These are phyloP conservation scores for Peromyscus leucopus DNA, from an alignment of 2,113 vertebrate genomes.

Conservation along the genomic window DNA sequence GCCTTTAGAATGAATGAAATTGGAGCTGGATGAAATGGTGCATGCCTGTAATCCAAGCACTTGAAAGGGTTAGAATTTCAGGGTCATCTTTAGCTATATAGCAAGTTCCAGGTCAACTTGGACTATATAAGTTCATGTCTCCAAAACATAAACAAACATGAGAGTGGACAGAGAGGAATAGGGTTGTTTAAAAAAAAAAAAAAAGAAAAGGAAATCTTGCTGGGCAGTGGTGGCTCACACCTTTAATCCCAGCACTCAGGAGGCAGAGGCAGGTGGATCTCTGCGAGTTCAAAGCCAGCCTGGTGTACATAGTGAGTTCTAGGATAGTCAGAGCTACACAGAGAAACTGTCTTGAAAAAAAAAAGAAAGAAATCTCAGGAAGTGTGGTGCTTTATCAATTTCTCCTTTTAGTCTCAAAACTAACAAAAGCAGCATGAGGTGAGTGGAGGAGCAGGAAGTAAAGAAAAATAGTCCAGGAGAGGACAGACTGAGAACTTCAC, in stretches of 20 bases:
- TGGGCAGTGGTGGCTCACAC: neutral
- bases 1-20: neutral
- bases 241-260: neutral
- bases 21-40: neutral
- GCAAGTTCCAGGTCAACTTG: neutral
- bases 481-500: neutral
- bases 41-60: neutral
- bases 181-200: neutral
- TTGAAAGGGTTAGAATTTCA: neutral
- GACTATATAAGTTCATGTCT: neutral
- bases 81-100: neutral
- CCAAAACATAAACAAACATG: neutral
- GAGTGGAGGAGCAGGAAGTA: slow-evolving; percentile 6
- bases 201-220: neutral
- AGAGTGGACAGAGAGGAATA: neutral
- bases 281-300: neutral
- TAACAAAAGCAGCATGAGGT: neutral
- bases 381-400: neutral
- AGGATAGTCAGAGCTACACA: neutral
- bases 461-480: neutral
- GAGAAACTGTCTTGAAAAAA: neutral
- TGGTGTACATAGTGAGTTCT: neutral
- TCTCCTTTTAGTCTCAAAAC: neutral
- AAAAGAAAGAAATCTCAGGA: neutral
- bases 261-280: neutral